Evolutionary conservation across 2,797 vertebrate genomes (phyloP), one percentile per base, ranked within the genome.

Genomic region (Phoxinus dragarum): DNA sequence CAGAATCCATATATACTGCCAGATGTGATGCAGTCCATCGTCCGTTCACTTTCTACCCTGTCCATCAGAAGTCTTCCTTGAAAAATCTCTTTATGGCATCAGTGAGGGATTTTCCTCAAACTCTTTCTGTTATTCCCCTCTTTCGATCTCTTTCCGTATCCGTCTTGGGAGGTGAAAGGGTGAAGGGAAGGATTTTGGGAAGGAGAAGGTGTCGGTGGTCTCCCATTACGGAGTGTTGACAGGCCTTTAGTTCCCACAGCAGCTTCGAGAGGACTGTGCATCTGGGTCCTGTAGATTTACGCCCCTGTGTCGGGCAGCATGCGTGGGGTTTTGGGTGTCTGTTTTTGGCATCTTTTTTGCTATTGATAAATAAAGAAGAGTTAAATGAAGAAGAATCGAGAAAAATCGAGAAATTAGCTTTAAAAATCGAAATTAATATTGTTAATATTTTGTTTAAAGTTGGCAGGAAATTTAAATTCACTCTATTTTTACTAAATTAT

Each of bases 261-360:
- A 97, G 86, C 95, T 94, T 88, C 95, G 93, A 88, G 88, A 92
- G 12, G 94, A 95, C 87, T 96, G 96, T 86, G 95, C 94, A 0
- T 96, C 96, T 0, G 96, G 95, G 89, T 96, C 95, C 89, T 96
- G 96, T 66, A 97, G 94, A 91, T 96, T 96, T 59, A 97, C 95
- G 2, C 96, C 96, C 88, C 96, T 92, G 83, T 96, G 95, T 84
- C 96, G 94, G 1, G 96, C 96, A 56, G 96, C 96, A 8, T 96
- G 96, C 64, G 95, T 96, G 0, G 95, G 95, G 91, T 96, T 96
- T 86, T 97, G 96, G 88, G 96, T 96, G 91, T 97, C 96, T 80
- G 95, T 96, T 94, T 96, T 97, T 92, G 96, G 96, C 96, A 97
- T 97, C 94, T 97, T 97, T 92, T 96, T 96, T 47, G 96, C 96